Evolutionary conservation across 2,888 invertebrate genomes (phyloP).

Genomic region (Embidobia sp.): DNA sequence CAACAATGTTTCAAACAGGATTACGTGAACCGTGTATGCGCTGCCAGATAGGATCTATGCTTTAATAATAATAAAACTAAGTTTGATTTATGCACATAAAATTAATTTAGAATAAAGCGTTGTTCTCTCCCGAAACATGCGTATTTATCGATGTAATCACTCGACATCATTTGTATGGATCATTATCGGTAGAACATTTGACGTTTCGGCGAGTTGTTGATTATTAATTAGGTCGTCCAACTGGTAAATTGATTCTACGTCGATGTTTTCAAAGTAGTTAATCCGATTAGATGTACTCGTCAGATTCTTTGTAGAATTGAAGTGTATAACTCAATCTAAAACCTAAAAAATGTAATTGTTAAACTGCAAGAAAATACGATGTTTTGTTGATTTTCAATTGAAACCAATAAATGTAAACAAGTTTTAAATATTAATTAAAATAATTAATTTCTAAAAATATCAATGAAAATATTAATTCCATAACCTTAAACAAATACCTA

Average conservation of each 20-base stretch:
- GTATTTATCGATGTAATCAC: constrained; percentile 18
- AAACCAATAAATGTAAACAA: too few species aligned
- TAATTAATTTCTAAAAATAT: too few species aligned
- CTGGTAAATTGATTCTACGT: not conserved
- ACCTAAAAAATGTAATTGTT: too few species aligned
- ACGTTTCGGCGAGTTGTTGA: not conserved
- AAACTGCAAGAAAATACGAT: too few species aligned
- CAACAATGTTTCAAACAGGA: constrained; percentile 36
- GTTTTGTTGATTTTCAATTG: too few species aligned
- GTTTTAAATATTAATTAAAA: too few species aligned
- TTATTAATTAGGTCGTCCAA: constrained; percentile 13
- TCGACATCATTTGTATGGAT: not conserved
- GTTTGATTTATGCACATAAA: constrained; percentile 26
- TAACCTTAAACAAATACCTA: too few species aligned
- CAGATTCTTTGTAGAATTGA: too few species aligned
- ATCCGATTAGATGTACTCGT: too few species aligned
- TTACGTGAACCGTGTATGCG: constrained; percentile 4
- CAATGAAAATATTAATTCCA: too few species aligned
- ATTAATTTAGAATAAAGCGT: constrained; percentile 21
- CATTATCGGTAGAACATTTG: not conserved
- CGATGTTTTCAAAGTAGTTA: too few species aligned
- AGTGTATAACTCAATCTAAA: too few species aligned
- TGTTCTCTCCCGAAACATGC: not conserved
- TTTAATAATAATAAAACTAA: constrained; percentile 25
- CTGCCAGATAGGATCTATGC: constrained; percentile 15